Evolutionary conservation across 2,113 vertebrate species (phyloP), one percentile per base, ranked within the genome.

Genomic region (Heteronetta atricapilla): DNA sequence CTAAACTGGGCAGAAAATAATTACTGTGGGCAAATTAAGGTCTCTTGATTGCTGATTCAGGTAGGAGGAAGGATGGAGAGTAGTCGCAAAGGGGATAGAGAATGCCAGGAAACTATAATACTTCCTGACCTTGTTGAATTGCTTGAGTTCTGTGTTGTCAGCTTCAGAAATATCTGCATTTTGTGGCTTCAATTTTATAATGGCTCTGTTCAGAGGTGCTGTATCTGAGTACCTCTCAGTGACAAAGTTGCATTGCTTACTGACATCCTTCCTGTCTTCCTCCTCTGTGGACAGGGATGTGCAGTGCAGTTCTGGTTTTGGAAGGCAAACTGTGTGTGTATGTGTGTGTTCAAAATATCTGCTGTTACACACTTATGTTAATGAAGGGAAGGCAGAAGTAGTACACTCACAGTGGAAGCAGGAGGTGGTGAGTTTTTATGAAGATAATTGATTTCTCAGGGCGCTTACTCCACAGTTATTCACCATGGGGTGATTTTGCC

Each of bases 341-440:
- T 50, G 31, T 64, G 8, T 59, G 33, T 38, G 55, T 66, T 53
- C 63, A 48, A 60, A 94, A 52, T 70, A 40, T 3, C 62, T 91
- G 46, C 87, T 63, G 8, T 42, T 40, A 17, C 38, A 4, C n/a
- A 36, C 60, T 85, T 72, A 18, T 73, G 72, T 42, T 78, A 73
- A 12, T 59, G 50, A 70, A 86, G 68, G 64, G 48, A 58, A 86
- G 53, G 74, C 83, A 94, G 86, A 81, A 70, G 36, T 25, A 33
- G 50, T 42, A 28, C 11, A 10, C n/a, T 69, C 50, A n/a, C 8
- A 70, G 31, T 2, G 4, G 40, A 56, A 89, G 64, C 46, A 86
- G 72, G 64, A 92, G 28, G 8, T 55, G 60, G 22, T 63, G 83
- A 88, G 31, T 20, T 90, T 82, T 69, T 38, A 8, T 6, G 18